Conservation (phyloP, 2,113 vertebrate species). For the Spheniscus mendiculus region DNA sequence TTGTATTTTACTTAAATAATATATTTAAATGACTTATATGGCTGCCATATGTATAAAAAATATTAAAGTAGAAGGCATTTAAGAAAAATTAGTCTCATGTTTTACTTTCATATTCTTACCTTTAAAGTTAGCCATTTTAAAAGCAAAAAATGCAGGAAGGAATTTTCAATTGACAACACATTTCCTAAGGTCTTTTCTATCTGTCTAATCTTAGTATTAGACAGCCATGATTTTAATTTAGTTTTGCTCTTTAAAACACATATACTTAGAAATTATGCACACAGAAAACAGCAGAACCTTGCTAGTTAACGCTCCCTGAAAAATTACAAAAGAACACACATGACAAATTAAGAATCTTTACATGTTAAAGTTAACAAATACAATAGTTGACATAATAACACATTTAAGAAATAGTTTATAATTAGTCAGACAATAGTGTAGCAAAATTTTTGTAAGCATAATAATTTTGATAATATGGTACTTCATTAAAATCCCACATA, state of each 20-base stretch:
- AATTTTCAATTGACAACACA: neutral
- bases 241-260: neutral
- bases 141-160: neutral
- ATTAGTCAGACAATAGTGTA: neutral
- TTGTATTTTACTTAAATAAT: neutral
- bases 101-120: neutral
- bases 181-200: neutral
- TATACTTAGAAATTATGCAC: neutral
- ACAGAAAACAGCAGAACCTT: slow-evolving; percentile 48
- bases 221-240: neutral
- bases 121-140: neutral
- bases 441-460: neutral
- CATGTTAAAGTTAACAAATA: neutral
- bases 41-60: neutral
- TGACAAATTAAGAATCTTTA: neutral
- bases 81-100: neutral
- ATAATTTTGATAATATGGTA: neutral
- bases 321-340: neutral
- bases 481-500: neutral
- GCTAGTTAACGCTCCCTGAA: neutral
- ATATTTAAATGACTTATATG: neutral
- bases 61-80: neutral
- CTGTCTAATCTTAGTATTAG: neutral
- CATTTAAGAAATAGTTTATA: neutral
- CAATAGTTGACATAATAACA: neutral